Evolutionary conservation across 2,797 vertebrate species (phyloP).

Genomic region (Otolemur crassicaudatus): DNA sequence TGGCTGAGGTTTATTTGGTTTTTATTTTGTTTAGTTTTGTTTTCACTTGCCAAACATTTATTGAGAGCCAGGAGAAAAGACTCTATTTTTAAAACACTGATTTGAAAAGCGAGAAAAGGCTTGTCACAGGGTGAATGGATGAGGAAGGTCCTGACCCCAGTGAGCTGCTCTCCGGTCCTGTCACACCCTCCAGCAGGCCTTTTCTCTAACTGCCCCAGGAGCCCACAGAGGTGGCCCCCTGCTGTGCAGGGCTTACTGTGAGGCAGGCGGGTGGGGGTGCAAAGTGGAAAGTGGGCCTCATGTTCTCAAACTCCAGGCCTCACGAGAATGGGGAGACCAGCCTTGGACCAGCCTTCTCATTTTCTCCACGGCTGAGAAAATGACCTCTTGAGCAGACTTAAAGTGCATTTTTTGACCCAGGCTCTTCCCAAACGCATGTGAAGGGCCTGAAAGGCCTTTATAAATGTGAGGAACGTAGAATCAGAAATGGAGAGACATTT

Average conservation of each 20-base stretch:
- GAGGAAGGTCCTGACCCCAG: conserved; percentile 56
- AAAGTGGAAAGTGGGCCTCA: neutral
- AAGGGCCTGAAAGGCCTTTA: neutral
- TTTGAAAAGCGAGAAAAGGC: conserved; percentile 68
- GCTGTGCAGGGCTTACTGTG: neutral
- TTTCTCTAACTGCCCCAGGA: neutral
- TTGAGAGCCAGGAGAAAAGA: conserved; percentile 29
- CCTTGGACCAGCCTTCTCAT: neutral
- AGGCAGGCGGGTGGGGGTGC: neutral
- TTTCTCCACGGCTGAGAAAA: neutral
- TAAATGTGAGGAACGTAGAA: neutral
- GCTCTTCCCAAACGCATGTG: neutral
- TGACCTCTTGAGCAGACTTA: neutral
- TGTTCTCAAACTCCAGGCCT: neutral
- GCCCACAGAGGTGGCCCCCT: neutral
- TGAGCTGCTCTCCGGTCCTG: neutral
- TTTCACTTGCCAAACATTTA: conserved; percentile 46
- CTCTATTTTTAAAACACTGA: conserved; percentile 42
- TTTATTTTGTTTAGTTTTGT: conserved; percentile 40
- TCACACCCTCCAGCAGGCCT: neutral
- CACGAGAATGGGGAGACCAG: neutral
- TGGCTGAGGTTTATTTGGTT: neutral
- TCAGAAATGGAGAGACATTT: neutral
- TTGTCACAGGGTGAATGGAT: conserved; percentile 60
- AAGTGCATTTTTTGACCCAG: neutral